Percentiles rank a stretch among this genome's conserved stretches.
Conservation (phyloP, 2,888 invertebrate genomes). For the Exocentrus adspersus region DNA sequence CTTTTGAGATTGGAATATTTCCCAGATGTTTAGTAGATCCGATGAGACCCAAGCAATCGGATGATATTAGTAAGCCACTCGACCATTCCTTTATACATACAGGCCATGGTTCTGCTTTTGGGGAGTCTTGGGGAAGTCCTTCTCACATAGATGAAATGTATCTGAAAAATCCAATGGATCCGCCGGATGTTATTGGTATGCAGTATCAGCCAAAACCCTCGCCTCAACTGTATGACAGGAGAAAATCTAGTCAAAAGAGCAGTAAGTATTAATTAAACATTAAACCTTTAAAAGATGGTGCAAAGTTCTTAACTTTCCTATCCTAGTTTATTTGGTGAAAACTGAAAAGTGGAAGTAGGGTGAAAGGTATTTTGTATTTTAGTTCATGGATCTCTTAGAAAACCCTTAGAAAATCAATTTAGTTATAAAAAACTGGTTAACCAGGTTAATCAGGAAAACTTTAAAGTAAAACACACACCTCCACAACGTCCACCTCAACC, state of each 20-base stretch:
- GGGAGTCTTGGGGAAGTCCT: slow-evolving; percentile 87
- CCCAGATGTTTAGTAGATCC: slow-evolving; percentile 79
- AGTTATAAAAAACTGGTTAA: slow-evolving; percentile 85
- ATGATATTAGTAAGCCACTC: slow-evolving; percentile 82
- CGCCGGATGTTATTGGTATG: slow-evolving; percentile 71
- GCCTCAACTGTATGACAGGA: slow-evolving; percentile 62
- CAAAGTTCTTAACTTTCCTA: too few relatives aligned
- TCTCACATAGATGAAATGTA: slow-evolving; percentile 82
- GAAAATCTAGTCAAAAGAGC: slow-evolving; percentile 63
- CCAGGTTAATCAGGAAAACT: slow-evolving; percentile 73
- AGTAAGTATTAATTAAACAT: slow-evolving; percentile 42
- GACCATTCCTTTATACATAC: slow-evolving; percentile 87
- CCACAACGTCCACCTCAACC: slow-evolving; percentile 64
- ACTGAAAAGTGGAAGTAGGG: too few relatives aligned
- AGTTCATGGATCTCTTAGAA: slow-evolving; percentile 47
- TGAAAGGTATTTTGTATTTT: slow-evolving; percentile 15
- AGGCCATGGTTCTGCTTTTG: slow-evolving; percentile 77
- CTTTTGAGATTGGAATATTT: slow-evolving; percentile 88
- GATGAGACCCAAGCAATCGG: slow-evolving; percentile 72
- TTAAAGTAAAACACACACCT: slow-evolving; percentile 54
- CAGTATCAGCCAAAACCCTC: slow-evolving; percentile 54
- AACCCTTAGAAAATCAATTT: slow-evolving; percentile 72
- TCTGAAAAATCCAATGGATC: slow-evolving; percentile 79
- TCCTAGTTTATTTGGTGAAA: too few relatives aligned
- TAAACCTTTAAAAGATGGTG: too few relatives aligned